phyloP scores from a whole-genome alignment of 2,113 vertebrate species.

The Azemiops feae region DNA sequence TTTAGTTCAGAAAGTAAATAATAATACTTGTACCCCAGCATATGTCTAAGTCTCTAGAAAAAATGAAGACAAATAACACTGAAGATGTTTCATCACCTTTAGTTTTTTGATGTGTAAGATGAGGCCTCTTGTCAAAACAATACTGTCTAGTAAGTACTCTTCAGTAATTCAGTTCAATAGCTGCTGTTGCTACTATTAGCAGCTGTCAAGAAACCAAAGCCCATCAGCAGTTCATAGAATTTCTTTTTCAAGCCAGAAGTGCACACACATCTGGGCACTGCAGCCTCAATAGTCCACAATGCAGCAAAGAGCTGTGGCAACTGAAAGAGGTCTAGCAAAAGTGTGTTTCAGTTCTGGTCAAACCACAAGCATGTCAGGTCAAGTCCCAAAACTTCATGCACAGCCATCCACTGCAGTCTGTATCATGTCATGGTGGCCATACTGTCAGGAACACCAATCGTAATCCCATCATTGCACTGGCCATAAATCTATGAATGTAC shows the following conservation, averaged over 20 bases:
- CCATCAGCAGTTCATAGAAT: background rate
- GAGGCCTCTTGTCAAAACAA: background rate
- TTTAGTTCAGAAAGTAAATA: background rate
- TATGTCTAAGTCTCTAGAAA: background rate
- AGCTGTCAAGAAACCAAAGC: background rate
- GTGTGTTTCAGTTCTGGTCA: background rate
- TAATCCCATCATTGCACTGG: background rate
- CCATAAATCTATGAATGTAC: background rate
- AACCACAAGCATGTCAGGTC: background rate
- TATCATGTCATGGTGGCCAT: background rate
- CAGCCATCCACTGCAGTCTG: background rate
- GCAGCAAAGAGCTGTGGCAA: background rate
- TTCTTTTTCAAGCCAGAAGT: background rate
- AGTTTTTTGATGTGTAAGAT: background rate
- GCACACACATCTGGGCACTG: background rate
- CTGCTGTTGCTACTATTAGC: background rate
- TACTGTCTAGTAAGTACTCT: background rate
- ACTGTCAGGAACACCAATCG: background rate
- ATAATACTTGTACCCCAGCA: background rate
- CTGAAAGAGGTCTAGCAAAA: background rate
- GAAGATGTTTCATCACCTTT: background rate
- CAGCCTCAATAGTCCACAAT: background rate
- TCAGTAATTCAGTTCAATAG: background rate
- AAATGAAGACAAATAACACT: background rate
- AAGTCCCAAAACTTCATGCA: background rate